Conservation (phyloP, 1,140 invertebrate species). For the Tyrophagus putrescentiae region DNA sequence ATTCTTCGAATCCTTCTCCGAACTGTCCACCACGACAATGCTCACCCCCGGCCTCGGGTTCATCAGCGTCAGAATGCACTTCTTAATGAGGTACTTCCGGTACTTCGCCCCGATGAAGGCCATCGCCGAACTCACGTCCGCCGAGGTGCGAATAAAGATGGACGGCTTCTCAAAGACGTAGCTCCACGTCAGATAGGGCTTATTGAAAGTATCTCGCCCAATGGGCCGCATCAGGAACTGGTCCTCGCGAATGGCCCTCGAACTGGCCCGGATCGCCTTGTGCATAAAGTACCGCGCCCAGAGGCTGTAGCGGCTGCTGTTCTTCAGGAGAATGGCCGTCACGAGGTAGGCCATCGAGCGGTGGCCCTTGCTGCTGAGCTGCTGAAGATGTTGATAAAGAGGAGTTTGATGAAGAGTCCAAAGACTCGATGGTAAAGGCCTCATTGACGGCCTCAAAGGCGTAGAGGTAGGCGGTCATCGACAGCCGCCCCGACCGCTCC, state of each 20-base stretch:
- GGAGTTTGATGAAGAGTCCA: too few relatives aligned
- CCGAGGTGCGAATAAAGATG: constrained; percentile 20
- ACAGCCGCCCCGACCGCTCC: constrained; percentile 14
- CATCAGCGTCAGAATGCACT: constrained; percentile 23
- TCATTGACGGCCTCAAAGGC: constrained; percentile 23
- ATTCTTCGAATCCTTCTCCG: neutral
- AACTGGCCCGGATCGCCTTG: constrained; percentile 4
- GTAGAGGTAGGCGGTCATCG: constrained; percentile 19
- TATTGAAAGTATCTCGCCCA: constrained; percentile 22
- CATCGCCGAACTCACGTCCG: constrained; percentile 6
- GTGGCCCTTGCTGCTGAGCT: neutral
- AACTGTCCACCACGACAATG: neutral
- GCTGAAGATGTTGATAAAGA: too few relatives aligned
- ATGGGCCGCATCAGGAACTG: constrained; percentile 21
- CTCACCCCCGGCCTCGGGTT: constrained; percentile 20
- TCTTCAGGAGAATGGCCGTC: constrained; percentile 22
- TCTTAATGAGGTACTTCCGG: constrained; percentile 24
- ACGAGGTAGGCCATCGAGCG: constrained; percentile 17
- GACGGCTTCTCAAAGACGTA: constrained; percentile 21
- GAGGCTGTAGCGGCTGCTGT: constrained; percentile 15
- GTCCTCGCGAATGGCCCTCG: neutral
- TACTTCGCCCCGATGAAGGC: constrained; percentile 20
- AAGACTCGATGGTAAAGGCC: neutral
- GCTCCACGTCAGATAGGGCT: constrained; percentile 21
- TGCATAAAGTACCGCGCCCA: constrained; percentile 22